Conservation (phyloP, 2,888 invertebrate genomes). For the Catonia carolina region DNA sequence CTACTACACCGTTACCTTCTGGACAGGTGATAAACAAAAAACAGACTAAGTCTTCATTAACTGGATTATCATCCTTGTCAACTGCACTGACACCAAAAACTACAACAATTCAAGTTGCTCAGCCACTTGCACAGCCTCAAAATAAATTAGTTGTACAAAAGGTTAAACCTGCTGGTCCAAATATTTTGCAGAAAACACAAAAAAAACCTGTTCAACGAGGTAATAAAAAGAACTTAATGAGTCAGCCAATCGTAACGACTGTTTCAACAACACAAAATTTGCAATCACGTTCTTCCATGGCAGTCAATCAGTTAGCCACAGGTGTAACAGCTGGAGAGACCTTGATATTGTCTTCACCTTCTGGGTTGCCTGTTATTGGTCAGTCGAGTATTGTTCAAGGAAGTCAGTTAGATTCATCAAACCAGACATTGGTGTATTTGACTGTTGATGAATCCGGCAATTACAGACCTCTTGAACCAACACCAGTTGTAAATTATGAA, state of each 20-base stretch:
- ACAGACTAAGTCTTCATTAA: constrained; percentile 10
- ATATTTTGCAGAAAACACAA: constrained; percentile 27
- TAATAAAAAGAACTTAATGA: neutral
- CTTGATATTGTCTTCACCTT: constrained; percentile 12
- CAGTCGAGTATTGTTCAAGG: constrained; percentile 18
- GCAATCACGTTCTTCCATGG: neutral
- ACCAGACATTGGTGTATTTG: constrained; percentile 18
- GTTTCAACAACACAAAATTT: neutral
- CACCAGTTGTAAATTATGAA: constrained; percentile 17
- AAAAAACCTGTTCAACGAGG: constrained; percentile 16
- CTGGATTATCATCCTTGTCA: neutral
- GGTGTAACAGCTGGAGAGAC: constrained; percentile 4
- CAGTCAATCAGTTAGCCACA: constrained; percentile 5
- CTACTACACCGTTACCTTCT: constrained; percentile 5
- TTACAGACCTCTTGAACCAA: constrained; percentile 17
- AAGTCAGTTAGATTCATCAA: constrained; percentile 9
- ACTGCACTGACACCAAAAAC: neutral
- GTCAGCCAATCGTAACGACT: neutral
- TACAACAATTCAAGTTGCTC: neutral
- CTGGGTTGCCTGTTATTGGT: constrained; percentile 14
- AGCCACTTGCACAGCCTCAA: neutral
- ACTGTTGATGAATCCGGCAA: constrained; percentile 25
- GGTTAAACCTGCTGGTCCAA: constrained; percentile 23
- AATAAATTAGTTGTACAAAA: constrained; percentile 21
- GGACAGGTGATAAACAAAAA: neutral